Evolutionary conservation across 37 sponge, comb jelly and placozoan species (phyloP), one percentile per base, ranked within the genome.

Genomic region (Chondrilla cf. caribensis): DNA sequence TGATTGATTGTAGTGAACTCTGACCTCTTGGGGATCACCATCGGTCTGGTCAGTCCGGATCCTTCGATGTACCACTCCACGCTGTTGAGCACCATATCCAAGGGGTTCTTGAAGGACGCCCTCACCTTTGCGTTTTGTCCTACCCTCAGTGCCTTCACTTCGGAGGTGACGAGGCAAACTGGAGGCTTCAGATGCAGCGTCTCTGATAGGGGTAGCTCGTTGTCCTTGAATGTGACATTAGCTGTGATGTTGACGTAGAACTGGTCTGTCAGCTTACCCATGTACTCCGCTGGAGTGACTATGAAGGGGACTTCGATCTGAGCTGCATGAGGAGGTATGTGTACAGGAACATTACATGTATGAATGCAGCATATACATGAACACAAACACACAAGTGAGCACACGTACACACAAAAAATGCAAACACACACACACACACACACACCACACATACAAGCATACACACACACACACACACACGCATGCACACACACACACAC

Each of bases 31-130:
- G 68, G 68, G 28, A 67, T 67, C 32, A 67, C 68, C 28, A 67
- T 2, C 17, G 88, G 60, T 43, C 40, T 47, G 15, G 66, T 64
- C 36, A 87, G 82, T 67, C 79, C 73, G 66, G 72, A 44, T 54
- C 88, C 88, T 77, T 87, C 88, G 28, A 87, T 41, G 70, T 44
- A 42, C 35, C 65, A 82, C 58, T 55, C 77, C 7, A 82, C 79
- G 24, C 82, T 79, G 57, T 76, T 82, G 42, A 87, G 58, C 11
- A 79, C 15, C 54, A 57, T 78, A 26, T 83, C 78, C 54, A 87
- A 58, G 31, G 88, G 88, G 55, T 87, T 87, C 24, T 36, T 77
- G 67, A 87, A 78, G 81, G 58, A 78, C 18, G 70, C 79, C 25
- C 25, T 68, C 38, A 79, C 88, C 55, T 39, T 38, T 32, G 32